Evolutionary conservation across 2,797 vertebrate genomes (phyloP), one percentile per base, ranked within the genome.

Genomic region (Kryptopterus vitreolus): DNA sequence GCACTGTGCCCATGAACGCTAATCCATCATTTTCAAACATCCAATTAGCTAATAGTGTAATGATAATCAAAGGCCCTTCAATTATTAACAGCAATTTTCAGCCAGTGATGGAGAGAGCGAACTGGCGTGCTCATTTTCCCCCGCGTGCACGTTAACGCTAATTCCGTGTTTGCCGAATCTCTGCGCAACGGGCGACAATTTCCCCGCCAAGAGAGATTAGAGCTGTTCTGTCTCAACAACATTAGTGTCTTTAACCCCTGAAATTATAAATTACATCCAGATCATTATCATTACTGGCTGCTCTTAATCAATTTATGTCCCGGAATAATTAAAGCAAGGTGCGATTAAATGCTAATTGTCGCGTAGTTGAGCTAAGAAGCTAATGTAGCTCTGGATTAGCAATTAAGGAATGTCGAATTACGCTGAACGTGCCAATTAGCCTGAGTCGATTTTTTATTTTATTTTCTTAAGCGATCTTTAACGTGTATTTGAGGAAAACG

Each of bases 21-120:
- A 88, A 88, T 90, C 83, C 82, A 86, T 89, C 85, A 86, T 81
- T 77, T 81, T 84, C 79, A 86, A 86, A 82, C 68, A 86, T 85
- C 82, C 79, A 87, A 82, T 89, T 85, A 88, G 82, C 81, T 85
- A 82, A 86, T 86, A 79, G 70, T 80, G 82, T 85, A 83, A 87
- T 80, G 80, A 80, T 85, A 85, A 87, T 85, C 82, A 79, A 82
- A 81, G 81, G 80, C 68, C 57, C 76, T 87, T 89, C 61, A 85
- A 86, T 87, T 89, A 89, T 88, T 87, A 87, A 87, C 75, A 77
- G 78, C 84, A 61, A 87, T 84, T 84, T 84, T 71, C 86, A 81
- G 81, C 65, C 73, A 52, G 59, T 55, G 81, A 59, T 72, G 57
- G 35, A 24, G 33, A 69, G 20, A 6, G 26, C 16, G 46, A 59